These are phyloP conservation scores for Sclerodermus sp. DNA, from an alignment of 2,888 invertebrate species.

Conservation along the genomic window DNA sequence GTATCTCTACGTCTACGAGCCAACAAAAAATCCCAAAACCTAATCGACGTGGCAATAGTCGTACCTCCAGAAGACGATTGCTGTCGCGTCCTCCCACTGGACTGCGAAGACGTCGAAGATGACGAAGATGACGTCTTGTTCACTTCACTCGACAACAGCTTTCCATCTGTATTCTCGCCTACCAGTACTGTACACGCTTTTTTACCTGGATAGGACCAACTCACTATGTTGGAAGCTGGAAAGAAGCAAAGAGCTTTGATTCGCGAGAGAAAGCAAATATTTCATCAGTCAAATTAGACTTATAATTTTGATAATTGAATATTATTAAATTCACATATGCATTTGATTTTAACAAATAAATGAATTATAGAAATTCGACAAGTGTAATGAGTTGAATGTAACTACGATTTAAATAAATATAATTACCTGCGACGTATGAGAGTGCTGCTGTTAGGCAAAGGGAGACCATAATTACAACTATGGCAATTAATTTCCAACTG, in stretches of 20 bases:
- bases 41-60: slow-evolving; percentile 48
- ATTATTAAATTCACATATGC: too few relatives aligned
- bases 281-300: too few relatives aligned
- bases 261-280: slow-evolving; percentile 1
- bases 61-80: slow-evolving; percentile 60
- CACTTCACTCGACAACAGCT: slow-evolving; percentile 70
- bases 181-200: slow-evolving; percentile 84
- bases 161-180: slow-evolving; percentile 73
- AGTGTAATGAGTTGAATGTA: background rate
- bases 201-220: slow-evolving; percentile 82
- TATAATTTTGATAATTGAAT: too few relatives aligned
- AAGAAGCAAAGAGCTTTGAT: too few relatives aligned
- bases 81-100: slow-evolving; percentile 60
- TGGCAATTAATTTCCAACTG: slow-evolving; percentile 90
- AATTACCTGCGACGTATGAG: slow-evolving; percentile 83
- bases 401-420: background rate
- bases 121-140: slow-evolving; percentile 73
- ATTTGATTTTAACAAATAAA: too few relatives aligned
- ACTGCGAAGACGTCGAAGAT: slow-evolving; percentile 66
- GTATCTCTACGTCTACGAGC: slow-evolving; percentile 72
- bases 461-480: slow-evolving; percentile 82
- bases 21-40: too few relatives aligned
- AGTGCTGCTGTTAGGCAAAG: slow-evolving; percentile 81
- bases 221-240: slow-evolving; percentile 79
- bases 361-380: too few relatives aligned